Conservation (phyloP, 2,888 invertebrate species). For the Taphrorychus bicolor region DNA sequence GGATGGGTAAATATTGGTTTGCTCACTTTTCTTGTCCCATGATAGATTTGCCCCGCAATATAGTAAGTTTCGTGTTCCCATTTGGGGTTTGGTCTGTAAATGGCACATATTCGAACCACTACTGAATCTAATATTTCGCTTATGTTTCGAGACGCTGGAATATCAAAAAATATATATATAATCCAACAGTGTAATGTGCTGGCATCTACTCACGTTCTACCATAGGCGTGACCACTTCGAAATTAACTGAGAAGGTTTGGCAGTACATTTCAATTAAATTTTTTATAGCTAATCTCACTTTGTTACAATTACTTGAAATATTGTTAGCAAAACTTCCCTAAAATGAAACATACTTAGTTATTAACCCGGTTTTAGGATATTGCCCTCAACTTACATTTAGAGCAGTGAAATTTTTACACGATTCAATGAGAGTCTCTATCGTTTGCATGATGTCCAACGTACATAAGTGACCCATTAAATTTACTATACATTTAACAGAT, state of each 20-base stretch:
- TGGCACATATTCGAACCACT: conserved; percentile 80
- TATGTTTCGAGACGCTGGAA: conserved; percentile 71
- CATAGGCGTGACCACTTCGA: conserved; percentile 65
- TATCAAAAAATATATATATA: neutral
- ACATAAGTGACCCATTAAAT: conserved; percentile 87
- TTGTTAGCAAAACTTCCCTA: conserved; percentile 64
- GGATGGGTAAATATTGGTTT: conserved; percentile 76
- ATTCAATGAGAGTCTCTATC: conserved; percentile 59
- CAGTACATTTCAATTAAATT: conserved; percentile 86
- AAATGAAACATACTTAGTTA: conserved; percentile 28
- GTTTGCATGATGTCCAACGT: conserved; percentile 85
- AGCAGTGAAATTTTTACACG: conserved; percentile 47
- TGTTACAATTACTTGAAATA: conserved; percentile 70
- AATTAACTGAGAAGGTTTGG: conserved; percentile 83
- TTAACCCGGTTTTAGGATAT: neutral
- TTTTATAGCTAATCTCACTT: conserved; percentile 81
- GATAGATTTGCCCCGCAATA: conserved; percentile 85
- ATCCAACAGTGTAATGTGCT: neutral
- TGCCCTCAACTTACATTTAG: conserved; percentile 45
- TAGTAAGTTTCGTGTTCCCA: conserved; percentile 89
- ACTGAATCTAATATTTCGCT: conserved; percentile 78
- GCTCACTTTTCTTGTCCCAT: conserved; percentile 83
- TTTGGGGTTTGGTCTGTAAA: conserved; percentile 77
- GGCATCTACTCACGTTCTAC: conserved; percentile 54
- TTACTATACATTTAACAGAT: conserved; percentile 91